phyloP scores from a whole-genome alignment of 2,888 invertebrate genomes.

The Ypsolopha scabrella region DNA sequence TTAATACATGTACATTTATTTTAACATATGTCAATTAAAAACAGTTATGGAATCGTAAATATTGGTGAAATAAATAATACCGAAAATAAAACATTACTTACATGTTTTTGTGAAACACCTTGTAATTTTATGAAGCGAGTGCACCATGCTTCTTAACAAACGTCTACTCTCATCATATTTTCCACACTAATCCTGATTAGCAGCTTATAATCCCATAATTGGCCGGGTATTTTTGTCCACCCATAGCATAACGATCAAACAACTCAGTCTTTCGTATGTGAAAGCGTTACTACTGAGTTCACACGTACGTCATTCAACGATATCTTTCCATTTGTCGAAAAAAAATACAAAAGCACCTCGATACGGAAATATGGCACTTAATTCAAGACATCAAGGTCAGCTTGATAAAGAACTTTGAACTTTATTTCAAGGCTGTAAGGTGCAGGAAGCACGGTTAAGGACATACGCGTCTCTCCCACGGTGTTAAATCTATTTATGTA shows the following conservation, averaged over 20 bases:
- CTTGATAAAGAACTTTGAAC: conserved; percentile 11
- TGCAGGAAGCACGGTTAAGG: conserved; percentile 6
- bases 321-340: conserved; percentile 26
- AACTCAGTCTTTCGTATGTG: conserved; percentile 19
- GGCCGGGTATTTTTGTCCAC: background rate
- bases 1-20: too few relatives aligned
- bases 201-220: background rate
- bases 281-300: conserved; percentile 44
- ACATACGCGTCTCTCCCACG: conserved; percentile 37
- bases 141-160: background rate
- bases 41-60: too few relatives aligned
- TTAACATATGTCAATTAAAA: too few relatives aligned
- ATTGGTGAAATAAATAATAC: too few relatives aligned
- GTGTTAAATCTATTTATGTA: conserved; percentile 35
- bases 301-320: conserved; percentile 53
- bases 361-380: conserved; percentile 16
- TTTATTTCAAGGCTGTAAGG: conserved; percentile 17
- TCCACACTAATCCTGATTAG: background rate
- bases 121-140: too few relatives aligned
- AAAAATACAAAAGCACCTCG: conserved; percentile 41
- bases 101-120: too few relatives aligned
- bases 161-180: background rate
- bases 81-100: too few relatives aligned
- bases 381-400: background rate
- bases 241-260: background rate